Conservation (phyloP, 2,888 invertebrate species). For the Spodoptera littoralis region DNA sequence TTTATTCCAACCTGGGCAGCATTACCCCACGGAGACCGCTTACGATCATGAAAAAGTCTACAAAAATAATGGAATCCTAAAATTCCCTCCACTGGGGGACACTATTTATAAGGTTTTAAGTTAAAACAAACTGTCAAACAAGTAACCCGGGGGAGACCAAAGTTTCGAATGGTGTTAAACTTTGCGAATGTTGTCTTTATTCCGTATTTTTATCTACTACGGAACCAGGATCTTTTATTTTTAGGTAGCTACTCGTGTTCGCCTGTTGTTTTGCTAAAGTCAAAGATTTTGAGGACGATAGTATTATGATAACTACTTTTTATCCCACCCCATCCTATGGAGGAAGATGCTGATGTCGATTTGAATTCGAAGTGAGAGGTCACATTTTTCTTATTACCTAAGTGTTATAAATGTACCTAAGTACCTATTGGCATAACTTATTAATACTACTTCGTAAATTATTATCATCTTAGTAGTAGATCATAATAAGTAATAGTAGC, state of each 20-base stretch:
- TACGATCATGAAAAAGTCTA: conserved; percentile 70
- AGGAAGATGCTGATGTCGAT: too few relatives aligned
- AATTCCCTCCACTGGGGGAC: conserved; percentile 72
- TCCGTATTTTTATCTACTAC: conserved; percentile 69
- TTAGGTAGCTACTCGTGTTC: conserved; percentile 4
- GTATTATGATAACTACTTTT: too few relatives aligned
- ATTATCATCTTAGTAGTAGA: too few relatives aligned
- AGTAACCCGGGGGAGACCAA: conserved; percentile 68
- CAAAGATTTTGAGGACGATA: too few relatives aligned
- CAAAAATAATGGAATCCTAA: conserved; percentile 71
- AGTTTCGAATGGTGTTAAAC: conserved; percentile 74
- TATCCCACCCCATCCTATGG: too few relatives aligned
- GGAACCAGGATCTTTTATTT: conserved; percentile 19
- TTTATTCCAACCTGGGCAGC: conserved; percentile 44
- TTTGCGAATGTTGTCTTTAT: conserved; percentile 78
- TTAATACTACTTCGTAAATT: too few relatives aligned
- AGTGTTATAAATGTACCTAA: too few relatives aligned
- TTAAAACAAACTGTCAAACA: conserved; percentile 82
- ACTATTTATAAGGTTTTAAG: conserved; percentile 83
- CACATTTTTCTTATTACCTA: too few relatives aligned
- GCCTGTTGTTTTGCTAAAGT: neutral
- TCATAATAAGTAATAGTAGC: too few relatives aligned
- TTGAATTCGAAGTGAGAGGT: too few relatives aligned
- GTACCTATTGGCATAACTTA: too few relatives aligned
- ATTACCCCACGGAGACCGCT: conserved; percentile 59